A percentile compares a stretch with the other conserved stretches of the same genome.
Evolutionary conservation across 2,888 invertebrate species (phyloP).

Genomic region (Pegoplata infirma): DNA sequence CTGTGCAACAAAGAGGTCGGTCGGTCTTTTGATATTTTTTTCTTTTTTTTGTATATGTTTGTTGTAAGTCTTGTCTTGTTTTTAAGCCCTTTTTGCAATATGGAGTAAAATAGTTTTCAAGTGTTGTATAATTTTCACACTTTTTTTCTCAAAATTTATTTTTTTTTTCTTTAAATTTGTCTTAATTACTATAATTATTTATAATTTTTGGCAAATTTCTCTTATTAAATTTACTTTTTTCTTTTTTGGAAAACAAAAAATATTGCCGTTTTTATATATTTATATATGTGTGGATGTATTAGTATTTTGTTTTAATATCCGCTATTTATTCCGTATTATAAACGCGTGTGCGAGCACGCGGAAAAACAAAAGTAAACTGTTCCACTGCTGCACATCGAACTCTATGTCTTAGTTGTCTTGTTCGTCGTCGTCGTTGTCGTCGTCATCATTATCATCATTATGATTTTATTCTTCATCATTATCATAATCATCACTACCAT

Average conservation of each 20-base stretch:
- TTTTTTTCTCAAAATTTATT: neutral
- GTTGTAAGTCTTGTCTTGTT: conserved; percentile 8
- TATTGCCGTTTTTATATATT: conserved; percentile 20
- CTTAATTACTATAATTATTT: conserved; percentile 1
- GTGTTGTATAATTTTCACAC: conserved; percentile 53
- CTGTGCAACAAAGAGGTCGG: conserved; percentile 32
- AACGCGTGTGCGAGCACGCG: conserved; percentile 78
- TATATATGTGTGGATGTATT: too few species aligned
- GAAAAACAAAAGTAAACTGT: conserved; percentile 79
- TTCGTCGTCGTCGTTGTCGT: conserved; percentile 54
- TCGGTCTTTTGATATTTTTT: conserved; percentile 10
- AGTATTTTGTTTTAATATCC: conserved; percentile 47
- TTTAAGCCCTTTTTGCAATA: conserved; percentile 11
- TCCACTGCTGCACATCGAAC: conserved; percentile 67
- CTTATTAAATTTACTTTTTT: neutral
- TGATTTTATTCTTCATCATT: conserved; percentile 36
- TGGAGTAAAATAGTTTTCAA: conserved; percentile 26
- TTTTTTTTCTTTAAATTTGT: conserved; percentile 4
- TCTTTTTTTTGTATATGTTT: conserved; percentile 4
- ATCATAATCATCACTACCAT: conserved; percentile 37
- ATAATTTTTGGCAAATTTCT: conserved; percentile 9
- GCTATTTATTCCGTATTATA: conserved; percentile 63
- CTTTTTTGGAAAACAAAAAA: conserved; percentile 20
- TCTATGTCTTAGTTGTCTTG: conserved; percentile 52
- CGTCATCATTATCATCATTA: conserved; percentile 41